Base-by-base conservation (phyloP, 2,888 invertebrate genomes). In the Pseudanteris insignis region DNA sequence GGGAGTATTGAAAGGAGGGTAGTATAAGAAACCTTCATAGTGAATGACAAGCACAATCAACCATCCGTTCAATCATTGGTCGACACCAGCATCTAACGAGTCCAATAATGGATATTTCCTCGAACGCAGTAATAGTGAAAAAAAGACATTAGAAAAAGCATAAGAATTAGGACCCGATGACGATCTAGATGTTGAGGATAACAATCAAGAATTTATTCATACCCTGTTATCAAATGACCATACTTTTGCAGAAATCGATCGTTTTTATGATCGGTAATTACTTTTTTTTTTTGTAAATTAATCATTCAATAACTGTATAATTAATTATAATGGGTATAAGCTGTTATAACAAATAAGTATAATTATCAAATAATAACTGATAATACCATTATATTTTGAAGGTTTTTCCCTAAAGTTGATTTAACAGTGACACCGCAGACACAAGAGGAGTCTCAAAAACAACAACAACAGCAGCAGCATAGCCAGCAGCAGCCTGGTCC, bases 41-140 rank as follows among this genome's bases (percentile, higher is more conserved):
- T 68, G 83, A 84, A 7, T 79, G 84, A 9, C 86, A 86, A 69
- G 82, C 86, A 13, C 88, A 88, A 72, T 95, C 79, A 89, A 90
- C 51, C 94, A 94, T 78, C 88, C 90, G 44, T 95, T 94, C 79
- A 92, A 88, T 74, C 92, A 92, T 63, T 96, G 95, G 94, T 96
- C 96, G 75, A 86, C 86, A 11, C 87, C 87, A 9, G 94, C 95
- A 10, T 95, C 95, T 48, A 96, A 96, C 81, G 96, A 97, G 78
- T 92, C 91, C 11, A 92, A 95, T 24, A 96, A 93, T 77, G 95
- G 96, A 43, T 96, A 92, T 81, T 95, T 93, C 84, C 82, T 97
- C 66, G 96, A 96, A 78, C 86, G 96, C 65, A 96, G 96, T 65
- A 93, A 92, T 77, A 96, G 95, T 66, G 96, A 96, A 0, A 87